These are phyloP conservation scores for Dunckerocampus dactyliophorus DNA, from an alignment of 2,113 vertebrate genomes.

Conservation along the genomic window DNA sequence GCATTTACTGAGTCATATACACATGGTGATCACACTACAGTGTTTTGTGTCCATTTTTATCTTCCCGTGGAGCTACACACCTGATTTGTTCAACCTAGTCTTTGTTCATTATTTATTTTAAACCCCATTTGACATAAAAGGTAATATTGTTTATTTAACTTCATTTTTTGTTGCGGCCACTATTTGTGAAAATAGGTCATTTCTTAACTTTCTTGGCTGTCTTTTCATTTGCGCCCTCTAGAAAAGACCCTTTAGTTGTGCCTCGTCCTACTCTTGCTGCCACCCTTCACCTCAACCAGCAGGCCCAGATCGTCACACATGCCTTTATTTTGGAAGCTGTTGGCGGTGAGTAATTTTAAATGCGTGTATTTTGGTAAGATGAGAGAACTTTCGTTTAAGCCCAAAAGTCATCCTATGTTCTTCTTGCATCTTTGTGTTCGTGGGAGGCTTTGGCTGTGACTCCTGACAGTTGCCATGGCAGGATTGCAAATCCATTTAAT, in stretches of 20 bases:
- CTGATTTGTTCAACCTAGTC: too few species aligned
- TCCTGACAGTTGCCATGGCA: slow-evolving; percentile 28
- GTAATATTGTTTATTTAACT: not conserved
- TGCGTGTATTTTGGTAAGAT: slow-evolving; percentile 15
- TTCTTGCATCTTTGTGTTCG: slow-evolving; percentile 23
- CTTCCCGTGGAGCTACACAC: too few species aligned
- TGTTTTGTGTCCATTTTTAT: too few species aligned
- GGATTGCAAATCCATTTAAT: slow-evolving; percentile 23
- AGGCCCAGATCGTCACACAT: slow-evolving; percentile 72
- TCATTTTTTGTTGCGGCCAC: not conserved
- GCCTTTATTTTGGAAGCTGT: slow-evolving; percentile 80
- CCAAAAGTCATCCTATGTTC: slow-evolving; percentile 37
- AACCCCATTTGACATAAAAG: too few species aligned
- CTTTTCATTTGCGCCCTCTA: slow-evolving; percentile 11
- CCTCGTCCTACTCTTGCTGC: slow-evolving; percentile 45
- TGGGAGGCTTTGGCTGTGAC: slow-evolving; percentile 40
- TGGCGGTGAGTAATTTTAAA: slow-evolving; percentile 75
- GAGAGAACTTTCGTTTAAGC: slow-evolving; percentile 11
- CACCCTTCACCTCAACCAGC: slow-evolving; percentile 56
- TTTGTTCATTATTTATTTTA: too few species aligned
- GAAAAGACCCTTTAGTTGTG: slow-evolving; percentile 60
- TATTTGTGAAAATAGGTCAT: too few species aligned
- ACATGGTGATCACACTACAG: too few species aligned
- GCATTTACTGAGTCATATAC: too few species aligned
- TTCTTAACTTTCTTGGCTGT: not conserved